Percentiles rank a stretch among this genome's conserved stretches.
Conservation (phyloP, 2,888 invertebrate genomes). For the Phortica okadai region DNA sequence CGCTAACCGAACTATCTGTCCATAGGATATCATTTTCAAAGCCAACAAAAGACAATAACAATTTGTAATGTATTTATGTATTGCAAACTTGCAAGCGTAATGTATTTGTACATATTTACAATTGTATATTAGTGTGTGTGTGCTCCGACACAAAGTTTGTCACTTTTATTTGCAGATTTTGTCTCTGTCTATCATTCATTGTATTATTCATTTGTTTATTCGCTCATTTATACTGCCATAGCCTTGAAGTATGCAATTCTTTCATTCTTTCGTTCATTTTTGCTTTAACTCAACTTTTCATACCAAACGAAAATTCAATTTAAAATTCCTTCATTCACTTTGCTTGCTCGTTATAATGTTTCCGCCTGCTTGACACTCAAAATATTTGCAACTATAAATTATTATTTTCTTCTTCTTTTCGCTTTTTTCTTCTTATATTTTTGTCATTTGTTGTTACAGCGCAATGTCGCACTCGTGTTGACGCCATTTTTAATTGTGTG, state of each 20-base stretch:
- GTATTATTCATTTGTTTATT: background rate
- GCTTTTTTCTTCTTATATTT: background rate
- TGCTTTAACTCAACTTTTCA: background rate
- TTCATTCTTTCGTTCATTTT: background rate
- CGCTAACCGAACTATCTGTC: background rate
- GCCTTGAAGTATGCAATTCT: conserved; percentile 17
- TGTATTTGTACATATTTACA: background rate
- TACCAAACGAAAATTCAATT: conserved; percentile 18
- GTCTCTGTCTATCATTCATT: conserved; percentile 6
- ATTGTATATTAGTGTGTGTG: background rate
- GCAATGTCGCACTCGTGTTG: background rate
- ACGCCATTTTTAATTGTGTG: conserved; percentile 15
- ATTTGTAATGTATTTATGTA: conserved; percentile 32
- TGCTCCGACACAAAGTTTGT: conserved; percentile 3
- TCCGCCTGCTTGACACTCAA: background rate
- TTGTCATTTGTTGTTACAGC: background rate
- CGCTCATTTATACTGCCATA: background rate
- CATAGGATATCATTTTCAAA: conserved; percentile 20
- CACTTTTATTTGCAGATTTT: conserved; percentile 14
- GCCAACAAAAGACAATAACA: conserved; percentile 48
- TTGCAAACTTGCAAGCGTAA: conserved; percentile 52
- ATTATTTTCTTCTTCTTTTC: background rate
- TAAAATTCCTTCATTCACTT: conserved; percentile 6
- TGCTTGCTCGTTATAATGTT: conserved; percentile 4
- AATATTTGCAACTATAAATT: background rate